Evolutionary conservation across 1,140 invertebrate genomes (phyloP).

Genomic region (Eriosoma lanigerum): DNA sequence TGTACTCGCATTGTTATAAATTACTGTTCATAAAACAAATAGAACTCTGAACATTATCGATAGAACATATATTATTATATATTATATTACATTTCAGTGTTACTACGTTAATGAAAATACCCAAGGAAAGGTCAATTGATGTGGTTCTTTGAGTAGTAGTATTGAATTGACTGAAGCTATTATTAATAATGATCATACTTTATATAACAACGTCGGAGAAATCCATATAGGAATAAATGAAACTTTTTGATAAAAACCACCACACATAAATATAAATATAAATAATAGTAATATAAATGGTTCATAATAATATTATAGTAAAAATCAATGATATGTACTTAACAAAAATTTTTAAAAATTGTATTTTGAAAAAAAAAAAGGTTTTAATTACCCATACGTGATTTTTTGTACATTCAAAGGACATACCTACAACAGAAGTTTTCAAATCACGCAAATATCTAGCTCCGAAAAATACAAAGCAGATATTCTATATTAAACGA

Average conservation of each 20-base stretch:
- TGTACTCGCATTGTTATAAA: not conserved
- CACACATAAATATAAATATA: too few relatives aligned
- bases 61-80: not conserved
- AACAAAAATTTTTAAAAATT: not conserved
- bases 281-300: too few relatives aligned
- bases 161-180: slow-evolving; percentile 16
- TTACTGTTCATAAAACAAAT: slow-evolving; percentile 20
- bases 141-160: not conserved
- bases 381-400: too few relatives aligned
- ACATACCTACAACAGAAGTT: too few relatives aligned
- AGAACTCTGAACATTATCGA: not conserved
- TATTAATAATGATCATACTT: not conserved
- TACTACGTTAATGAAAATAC: slow-evolving; percentile 7
- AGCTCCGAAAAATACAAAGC: too few relatives aligned
- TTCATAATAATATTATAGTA: too few relatives aligned
- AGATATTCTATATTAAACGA: too few relatives aligned
- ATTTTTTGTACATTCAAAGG: too few relatives aligned
- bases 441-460: too few relatives aligned
- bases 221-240: not conserved
- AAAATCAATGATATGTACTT: not conserved
- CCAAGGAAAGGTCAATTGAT: not conserved
- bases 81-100: not conserved
- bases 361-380: too few relatives aligned
- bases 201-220: not conserved
- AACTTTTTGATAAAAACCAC: not conserved